phyloP scores from a whole-genome alignment of 2,797 vertebrate genomes.

The Novumbra hubbsi region DNA sequence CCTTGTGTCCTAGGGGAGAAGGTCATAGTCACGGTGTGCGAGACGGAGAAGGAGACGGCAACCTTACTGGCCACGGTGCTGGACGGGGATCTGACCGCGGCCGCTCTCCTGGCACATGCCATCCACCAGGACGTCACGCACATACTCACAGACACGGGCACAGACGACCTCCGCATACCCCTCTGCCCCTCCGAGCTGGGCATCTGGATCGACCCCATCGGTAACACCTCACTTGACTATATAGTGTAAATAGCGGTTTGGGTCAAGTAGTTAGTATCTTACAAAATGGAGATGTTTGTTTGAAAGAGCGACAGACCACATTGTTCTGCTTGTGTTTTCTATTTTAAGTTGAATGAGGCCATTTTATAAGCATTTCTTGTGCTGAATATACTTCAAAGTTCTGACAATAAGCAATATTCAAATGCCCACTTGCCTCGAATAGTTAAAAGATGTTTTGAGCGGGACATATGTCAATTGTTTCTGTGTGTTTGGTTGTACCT shows the following conservation, averaged over 20 bases:
- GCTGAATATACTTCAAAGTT: no score
- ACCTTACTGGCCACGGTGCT: slow-evolving; percentile 70
- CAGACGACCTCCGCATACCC: slow-evolving; percentile 60
- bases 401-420: no score
- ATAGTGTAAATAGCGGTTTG: no score
- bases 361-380: no score
- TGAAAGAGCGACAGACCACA: no score
- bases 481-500: slow-evolving; percentile 8
- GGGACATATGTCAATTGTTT: slow-evolving; percentile 13
- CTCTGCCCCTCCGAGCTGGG: slow-evolving; percentile 68
- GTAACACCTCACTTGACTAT: slow-evolving; percentile 44
- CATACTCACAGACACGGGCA: slow-evolving; percentile 32
- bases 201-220: slow-evolving; percentile 83
- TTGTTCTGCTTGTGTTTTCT: no score
- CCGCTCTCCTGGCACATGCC: slow-evolving; percentile 68
- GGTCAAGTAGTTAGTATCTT: no score
- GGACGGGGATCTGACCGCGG: slow-evolving; percentile 64
- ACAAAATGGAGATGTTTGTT: no score
- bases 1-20: slow-evolving; percentile 67
- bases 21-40: slow-evolving; percentile 70
- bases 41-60: slow-evolving; percentile 66
- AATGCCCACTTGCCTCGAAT: no score
- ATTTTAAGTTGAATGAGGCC: no score
- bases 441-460: neutral
- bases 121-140: slow-evolving; percentile 73